Evolutionary conservation across 1,140 invertebrate genomes (phyloP).

Genomic region (Forficula auricularia): DNA sequence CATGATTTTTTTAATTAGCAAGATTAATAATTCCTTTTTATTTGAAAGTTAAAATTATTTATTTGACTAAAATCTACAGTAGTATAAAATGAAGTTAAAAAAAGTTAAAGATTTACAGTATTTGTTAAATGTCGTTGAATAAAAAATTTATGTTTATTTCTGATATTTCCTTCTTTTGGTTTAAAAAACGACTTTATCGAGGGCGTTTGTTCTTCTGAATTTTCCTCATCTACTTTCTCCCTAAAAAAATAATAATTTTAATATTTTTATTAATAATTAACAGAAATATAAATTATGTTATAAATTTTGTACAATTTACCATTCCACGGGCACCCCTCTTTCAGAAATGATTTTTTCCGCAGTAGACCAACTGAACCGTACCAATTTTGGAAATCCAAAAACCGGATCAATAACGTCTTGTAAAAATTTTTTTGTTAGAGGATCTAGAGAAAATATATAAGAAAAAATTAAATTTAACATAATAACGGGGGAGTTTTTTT

Average conservation of each 20-base stretch:
- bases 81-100: too few species aligned
- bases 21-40: too few species aligned
- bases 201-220: neutral
- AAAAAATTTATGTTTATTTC: conserved; percentile 6
- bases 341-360: conserved; percentile 63
- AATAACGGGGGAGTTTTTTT: too few species aligned
- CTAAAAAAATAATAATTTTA: neutral
- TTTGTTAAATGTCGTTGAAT: neutral
- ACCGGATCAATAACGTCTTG: conserved; percentile 63
- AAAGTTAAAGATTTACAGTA: too few species aligned
- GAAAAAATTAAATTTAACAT: conserved; percentile 2
- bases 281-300: neutral
- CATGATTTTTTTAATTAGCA: too few species aligned
- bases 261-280: neutral
- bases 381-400: conserved; percentile 91
- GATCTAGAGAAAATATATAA: conserved; percentile 46
- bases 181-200: conserved; percentile 4
- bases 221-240: neutral
- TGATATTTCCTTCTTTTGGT: neutral
- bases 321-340: conserved; percentile 53
- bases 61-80: too few species aligned
- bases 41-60: too few species aligned
- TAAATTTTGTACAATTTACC: conserved; percentile 27
- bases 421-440: conserved; percentile 85
- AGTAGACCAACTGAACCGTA: conserved; percentile 96